Conservation (phyloP, 2,888 invertebrate genomes). For the Trimorus sp. region DNA sequence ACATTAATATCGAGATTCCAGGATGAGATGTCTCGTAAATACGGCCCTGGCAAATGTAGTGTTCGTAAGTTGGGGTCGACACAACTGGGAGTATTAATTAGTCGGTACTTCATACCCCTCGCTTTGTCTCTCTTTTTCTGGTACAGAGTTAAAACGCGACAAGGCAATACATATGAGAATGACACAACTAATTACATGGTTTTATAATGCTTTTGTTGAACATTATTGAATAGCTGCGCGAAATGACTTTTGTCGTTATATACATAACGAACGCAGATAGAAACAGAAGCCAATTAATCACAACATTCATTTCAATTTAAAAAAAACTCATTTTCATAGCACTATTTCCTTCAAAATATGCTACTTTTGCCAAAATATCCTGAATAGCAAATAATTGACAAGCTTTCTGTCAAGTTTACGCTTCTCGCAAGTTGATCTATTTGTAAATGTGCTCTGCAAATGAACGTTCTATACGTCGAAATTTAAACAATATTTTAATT, state of each 20-base stretch:
- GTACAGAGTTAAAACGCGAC: constrained; percentile 75
- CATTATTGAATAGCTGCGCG: constrained; percentile 66
- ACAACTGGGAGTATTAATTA: constrained; percentile 82
- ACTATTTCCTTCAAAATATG: too few relatives aligned
- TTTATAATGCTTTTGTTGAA: constrained; percentile 75
- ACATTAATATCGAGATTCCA: not conserved
- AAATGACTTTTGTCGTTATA: constrained; percentile 31
- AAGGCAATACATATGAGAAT: constrained; percentile 78
- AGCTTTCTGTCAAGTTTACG: too few relatives aligned
- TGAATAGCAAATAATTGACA: too few relatives aligned
- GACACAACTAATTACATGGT: constrained; percentile 80
- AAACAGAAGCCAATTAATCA: too few relatives aligned
- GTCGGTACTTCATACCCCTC: constrained; percentile 77
- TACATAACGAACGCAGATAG: too few relatives aligned
- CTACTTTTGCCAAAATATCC: too few relatives aligned
- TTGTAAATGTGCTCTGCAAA: too few relatives aligned
- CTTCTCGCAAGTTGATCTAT: too few relatives aligned
- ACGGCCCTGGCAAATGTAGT: constrained; percentile 72
- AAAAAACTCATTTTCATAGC: too few relatives aligned
- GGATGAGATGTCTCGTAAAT: constrained; percentile 55
- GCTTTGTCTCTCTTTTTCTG: constrained; percentile 66
- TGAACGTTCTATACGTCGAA: too few relatives aligned
- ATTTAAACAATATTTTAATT: too few relatives aligned
- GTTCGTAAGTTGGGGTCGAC: constrained; percentile 73
- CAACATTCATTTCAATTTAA: too few relatives aligned